Conservation (phyloP, 2,797 vertebrate genomes). For the Pseudopleuronectes americanus region DNA sequence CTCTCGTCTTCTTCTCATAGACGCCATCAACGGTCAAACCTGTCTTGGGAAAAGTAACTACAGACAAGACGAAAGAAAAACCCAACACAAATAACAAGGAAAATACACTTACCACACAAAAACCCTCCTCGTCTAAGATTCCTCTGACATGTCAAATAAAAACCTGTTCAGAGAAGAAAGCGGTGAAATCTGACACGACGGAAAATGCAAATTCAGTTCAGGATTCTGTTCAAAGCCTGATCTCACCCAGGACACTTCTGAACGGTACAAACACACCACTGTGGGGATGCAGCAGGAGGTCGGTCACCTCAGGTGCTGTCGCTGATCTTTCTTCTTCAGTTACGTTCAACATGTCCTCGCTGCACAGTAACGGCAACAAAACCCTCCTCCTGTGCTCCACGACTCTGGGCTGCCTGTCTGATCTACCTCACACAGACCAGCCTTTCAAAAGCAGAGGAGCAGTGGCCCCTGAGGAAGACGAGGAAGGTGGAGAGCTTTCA, state of each 20-base stretch:
- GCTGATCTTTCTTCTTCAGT: constrained; percentile 23
- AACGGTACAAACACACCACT: constrained; percentile 44
- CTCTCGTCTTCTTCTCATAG: constrained; percentile 53
- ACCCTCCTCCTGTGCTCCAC: constrained; percentile 85
- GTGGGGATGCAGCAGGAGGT: constrained; percentile 20
- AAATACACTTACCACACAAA: neutral
- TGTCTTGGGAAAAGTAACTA: constrained; percentile 26
- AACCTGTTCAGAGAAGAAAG: neutral
- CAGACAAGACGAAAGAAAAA: constrained; percentile 42
- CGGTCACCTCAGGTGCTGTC: neutral
- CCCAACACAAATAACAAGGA: constrained; percentile 7
- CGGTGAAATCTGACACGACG: neutral
- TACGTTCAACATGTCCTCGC: constrained; percentile 21
- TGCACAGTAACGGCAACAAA: constrained; percentile 9
- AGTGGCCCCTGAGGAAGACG: constrained; percentile 75
- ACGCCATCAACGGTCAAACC: constrained; percentile 53
- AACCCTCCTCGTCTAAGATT: constrained; percentile 21
- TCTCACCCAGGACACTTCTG: constrained; percentile 72
- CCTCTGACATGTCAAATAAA: constrained; percentile 19
- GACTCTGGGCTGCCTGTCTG: constrained; percentile 78
- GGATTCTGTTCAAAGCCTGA: constrained; percentile 48
- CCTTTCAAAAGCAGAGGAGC: constrained; percentile 70
- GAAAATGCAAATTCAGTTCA: neutral
- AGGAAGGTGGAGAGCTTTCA: constrained; percentile 69
- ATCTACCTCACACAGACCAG: constrained; percentile 62